phyloP scores from a whole-genome alignment of 2,888 invertebrate genomes.

The Piscicola geometra region DNA sequence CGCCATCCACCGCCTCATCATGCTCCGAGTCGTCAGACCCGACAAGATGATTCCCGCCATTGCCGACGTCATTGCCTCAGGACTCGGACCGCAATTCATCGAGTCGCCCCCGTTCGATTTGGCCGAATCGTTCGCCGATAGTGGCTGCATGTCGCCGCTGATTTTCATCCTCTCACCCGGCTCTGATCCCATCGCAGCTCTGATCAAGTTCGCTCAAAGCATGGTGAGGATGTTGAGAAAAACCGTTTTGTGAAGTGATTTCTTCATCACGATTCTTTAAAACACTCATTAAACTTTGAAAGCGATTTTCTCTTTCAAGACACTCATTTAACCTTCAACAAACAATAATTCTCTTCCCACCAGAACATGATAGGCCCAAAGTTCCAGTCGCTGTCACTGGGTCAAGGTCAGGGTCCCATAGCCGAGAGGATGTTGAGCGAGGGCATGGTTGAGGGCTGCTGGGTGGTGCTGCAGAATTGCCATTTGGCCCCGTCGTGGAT shows the following conservation, averaged over 20 bases:
- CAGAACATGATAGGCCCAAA: conserved; percentile 57
- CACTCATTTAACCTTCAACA: too few species aligned
- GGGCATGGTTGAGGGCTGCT: conserved; percentile 56
- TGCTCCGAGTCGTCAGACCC: conserved; percentile 57
- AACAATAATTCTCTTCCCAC: background rate
- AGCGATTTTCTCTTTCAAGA: too few species aligned
- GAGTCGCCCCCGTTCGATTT: conserved; percentile 58
- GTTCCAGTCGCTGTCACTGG: conserved; percentile 57
- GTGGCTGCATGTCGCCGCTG: conserved; percentile 55
- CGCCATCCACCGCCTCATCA: conserved; percentile 54
- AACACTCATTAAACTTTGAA: too few species aligned
- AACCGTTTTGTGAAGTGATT: conserved; percentile 13
- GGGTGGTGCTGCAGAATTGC: conserved; percentile 59
- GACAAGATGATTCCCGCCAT: conserved; percentile 54
- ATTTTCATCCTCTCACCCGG: conserved; percentile 58
- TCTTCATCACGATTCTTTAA: too few species aligned
- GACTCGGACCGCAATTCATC: conserved; percentile 56
- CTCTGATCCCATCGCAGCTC: conserved; percentile 56
- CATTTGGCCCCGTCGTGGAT: conserved; percentile 59
- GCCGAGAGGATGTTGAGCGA: conserved; percentile 56
- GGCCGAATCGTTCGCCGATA: conserved; percentile 56
- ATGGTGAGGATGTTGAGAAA: conserved; percentile 47
- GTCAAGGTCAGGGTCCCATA: conserved; percentile 59
- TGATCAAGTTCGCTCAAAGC: conserved; percentile 57
- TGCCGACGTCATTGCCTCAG: conserved; percentile 54